Evolutionary conservation across 2,113 vertebrate genomes (phyloP).

Genomic region (Siniperca chuatsi): DNA sequence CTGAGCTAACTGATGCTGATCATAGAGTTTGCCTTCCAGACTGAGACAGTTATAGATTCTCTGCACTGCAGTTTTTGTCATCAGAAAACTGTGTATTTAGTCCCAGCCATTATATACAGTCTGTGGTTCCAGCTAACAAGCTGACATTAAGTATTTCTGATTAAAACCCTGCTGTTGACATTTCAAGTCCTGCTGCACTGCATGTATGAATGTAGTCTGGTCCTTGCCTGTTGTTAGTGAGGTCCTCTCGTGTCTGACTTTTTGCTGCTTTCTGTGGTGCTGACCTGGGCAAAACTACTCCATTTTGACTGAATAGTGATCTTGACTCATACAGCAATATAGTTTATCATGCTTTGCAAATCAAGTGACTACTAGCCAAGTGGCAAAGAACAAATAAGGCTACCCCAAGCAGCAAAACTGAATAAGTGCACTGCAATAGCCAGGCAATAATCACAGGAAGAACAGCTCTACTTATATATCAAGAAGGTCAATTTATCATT

Average conservation of each 20-base stretch:
- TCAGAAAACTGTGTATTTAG: neutral
- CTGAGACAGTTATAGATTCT: neutral
- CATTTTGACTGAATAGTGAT: neutral
- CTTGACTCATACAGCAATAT: neutral
- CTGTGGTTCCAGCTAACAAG: conserved; percentile 1
- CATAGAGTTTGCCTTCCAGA: neutral
- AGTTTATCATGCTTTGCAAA: neutral
- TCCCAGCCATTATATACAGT: neutral
- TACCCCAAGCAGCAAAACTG: neutral
- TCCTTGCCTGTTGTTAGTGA: conserved; percentile 87
- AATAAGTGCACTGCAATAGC: neutral
- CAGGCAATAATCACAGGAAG: neutral
- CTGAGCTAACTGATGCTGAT: neutral
- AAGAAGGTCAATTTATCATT: neutral
- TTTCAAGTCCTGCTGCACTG: conserved; percentile 98
- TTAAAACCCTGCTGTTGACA: conserved; percentile 87
- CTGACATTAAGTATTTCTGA: conserved; percentile 18
- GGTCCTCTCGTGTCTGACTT: conserved; percentile 77
- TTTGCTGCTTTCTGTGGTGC: conserved; percentile 48
- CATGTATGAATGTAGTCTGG: conserved; percentile 92
- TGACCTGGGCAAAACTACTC: conserved; percentile 65
- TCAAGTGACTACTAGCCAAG: neutral
- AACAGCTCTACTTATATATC: neutral
- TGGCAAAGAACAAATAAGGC: neutral
- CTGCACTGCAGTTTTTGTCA: neutral